phyloP scores from a whole-genome alignment of 1,140 invertebrate species.

The Conus betulinus region DNA sequence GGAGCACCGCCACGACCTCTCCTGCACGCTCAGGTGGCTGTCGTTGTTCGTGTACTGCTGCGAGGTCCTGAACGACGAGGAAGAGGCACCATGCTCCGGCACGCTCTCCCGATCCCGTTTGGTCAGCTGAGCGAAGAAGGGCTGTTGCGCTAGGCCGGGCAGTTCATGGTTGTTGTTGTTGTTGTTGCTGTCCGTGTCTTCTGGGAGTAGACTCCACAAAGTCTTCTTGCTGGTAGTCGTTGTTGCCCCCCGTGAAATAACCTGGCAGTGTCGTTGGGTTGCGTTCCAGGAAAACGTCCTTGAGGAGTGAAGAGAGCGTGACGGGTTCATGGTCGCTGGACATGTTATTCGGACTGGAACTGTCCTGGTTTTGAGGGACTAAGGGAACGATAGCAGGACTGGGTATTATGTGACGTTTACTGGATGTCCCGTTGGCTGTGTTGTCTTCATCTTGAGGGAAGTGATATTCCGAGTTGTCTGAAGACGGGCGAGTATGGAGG shows the following conservation, averaged over 20 bases:
- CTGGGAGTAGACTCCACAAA: too few relatives aligned
- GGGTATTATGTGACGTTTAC: too few relatives aligned
- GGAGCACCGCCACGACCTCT: slow-evolving; percentile 1
- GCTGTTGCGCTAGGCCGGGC: too few relatives aligned
- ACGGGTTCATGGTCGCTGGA: neutral
- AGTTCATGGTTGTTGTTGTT: too few relatives aligned
- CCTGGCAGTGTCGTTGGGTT: neutral
- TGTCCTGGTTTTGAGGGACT: too few relatives aligned
- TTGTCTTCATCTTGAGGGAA: too few relatives aligned
- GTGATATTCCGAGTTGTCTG: too few relatives aligned
- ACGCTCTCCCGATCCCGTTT: too few relatives aligned
- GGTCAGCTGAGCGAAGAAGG: too few relatives aligned
- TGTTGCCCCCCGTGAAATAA: neutral
- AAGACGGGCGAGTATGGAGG: neutral
- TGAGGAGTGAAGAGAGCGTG: neutral
- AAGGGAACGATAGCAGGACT: too few relatives aligned
- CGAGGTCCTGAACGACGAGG: neutral
- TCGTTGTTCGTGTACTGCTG: neutral
- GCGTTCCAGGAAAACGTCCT: neutral
- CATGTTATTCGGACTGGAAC: too few relatives aligned
- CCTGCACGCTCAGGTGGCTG: neutral
- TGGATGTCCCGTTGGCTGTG: neutral
- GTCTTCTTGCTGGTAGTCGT: neutral
- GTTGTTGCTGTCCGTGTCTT: neutral
- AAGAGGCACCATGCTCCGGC: neutral